These are phyloP conservation scores for Calliphora vomitoria DNA, from an alignment of 2,888 invertebrate genomes.

Conservation along the genomic window DNA sequence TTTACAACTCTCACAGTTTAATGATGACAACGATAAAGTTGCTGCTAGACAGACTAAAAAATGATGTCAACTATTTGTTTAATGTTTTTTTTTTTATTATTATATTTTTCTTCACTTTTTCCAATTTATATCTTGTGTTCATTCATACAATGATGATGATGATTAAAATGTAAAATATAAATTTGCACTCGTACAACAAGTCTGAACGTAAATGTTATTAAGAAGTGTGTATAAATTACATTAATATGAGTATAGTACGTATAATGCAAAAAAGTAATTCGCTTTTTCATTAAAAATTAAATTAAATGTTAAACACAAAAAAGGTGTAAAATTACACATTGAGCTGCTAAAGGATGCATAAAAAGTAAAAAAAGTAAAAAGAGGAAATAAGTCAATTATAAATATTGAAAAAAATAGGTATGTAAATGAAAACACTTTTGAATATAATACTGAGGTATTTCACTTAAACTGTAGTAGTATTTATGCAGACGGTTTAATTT, in stretches of 20 bases:
- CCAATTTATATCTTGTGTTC: constrained; percentile 23
- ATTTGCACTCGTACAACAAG: background rate
- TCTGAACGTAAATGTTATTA: constrained; percentile 20
- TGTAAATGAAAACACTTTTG: background rate
- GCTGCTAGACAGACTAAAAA: constrained; percentile 44
- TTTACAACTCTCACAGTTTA: background rate
- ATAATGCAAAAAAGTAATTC: background rate
- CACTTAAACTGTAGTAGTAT: background rate
- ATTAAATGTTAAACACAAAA: constrained; percentile 25
- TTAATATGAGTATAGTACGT: background rate
- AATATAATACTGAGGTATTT: background rate
- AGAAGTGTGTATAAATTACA: constrained; percentile 18
- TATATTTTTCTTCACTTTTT: constrained; percentile 25
- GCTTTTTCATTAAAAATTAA: constrained; percentile 18
- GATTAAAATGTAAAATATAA: constrained; percentile 31
- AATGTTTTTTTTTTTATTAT: background rate
- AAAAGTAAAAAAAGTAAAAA: constrained; percentile 13
- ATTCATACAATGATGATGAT: constrained; percentile 31
- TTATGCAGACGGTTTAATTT: background rate
- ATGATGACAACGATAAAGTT: constrained; percentile 38
- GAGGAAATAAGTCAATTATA: constrained; percentile 21
- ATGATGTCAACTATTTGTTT: constrained; percentile 60
- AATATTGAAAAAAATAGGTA: background rate
- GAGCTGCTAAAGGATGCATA: constrained; percentile 43
- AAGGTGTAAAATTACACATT: constrained; percentile 37